Evolutionary conservation across 1,140 invertebrate genomes (phyloP).

Genomic region (Batillaria attramentaria): DNA sequence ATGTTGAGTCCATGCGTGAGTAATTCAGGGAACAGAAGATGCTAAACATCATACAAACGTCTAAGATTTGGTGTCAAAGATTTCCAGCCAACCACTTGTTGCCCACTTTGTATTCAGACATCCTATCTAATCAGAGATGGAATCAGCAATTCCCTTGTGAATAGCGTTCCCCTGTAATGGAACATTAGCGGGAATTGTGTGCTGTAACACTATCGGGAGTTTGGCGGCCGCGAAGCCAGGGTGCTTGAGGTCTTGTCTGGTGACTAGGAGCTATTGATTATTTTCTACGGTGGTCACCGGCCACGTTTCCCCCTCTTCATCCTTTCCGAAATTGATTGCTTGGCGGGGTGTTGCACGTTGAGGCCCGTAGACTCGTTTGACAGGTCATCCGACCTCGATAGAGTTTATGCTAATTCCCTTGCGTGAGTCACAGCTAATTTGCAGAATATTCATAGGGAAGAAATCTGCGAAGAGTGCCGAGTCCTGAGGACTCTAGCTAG

Average conservation of each 20-base stretch:
- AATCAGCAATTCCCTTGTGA: not conserved
- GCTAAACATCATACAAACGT: too few relatives aligned
- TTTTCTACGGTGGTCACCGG: not conserved
- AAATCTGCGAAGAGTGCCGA: too few relatives aligned
- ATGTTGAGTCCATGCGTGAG: too few relatives aligned
- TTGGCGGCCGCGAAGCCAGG: not conserved
- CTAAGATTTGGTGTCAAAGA: too few relatives aligned
- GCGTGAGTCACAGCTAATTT: not conserved
- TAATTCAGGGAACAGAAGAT: too few relatives aligned
- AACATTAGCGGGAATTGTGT: not conserved
- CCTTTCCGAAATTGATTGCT: not conserved
- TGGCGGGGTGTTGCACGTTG: not conserved
- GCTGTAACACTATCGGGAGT: not conserved
- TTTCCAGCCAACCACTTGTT: too few relatives aligned
- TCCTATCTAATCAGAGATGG: not conserved
- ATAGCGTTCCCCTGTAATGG: not conserved
- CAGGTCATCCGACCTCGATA: conserved; percentile 3
- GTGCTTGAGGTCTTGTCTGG: not conserved
- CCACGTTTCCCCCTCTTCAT: not conserved
- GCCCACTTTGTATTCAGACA: not conserved
- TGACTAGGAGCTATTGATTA: not conserved
- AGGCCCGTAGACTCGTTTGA: not conserved
- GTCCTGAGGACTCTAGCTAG: not conserved
- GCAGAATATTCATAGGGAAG: conserved; percentile 8
- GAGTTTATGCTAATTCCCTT: conserved; percentile 22